Evolutionary conservation across 2,797 vertebrate genomes (phyloP).

Genomic region (Phrynocephalus guinanensis): DNA sequence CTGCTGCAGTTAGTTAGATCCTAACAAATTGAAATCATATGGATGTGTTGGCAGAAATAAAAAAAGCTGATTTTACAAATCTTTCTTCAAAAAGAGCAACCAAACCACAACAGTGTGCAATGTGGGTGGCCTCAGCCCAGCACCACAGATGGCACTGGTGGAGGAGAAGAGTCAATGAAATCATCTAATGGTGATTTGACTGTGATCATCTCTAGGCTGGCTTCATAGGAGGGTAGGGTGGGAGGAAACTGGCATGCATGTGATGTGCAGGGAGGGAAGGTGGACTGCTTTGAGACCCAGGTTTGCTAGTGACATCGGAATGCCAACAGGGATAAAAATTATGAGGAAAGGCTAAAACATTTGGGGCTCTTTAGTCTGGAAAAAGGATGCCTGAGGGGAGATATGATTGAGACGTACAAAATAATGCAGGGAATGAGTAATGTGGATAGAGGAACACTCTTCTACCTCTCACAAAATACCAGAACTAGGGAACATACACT

Average conservation of each 20-base stretch:
- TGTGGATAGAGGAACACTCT: too few relatives aligned
- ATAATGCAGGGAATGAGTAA: too few relatives aligned
- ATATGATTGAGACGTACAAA: too few relatives aligned
- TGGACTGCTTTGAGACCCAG: background rate
- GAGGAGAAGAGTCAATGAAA: slow-evolving; percentile 63
- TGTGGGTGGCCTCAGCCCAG: slow-evolving; percentile 73
- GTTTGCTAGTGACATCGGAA: slow-evolving; percentile 50
- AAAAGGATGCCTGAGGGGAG: too few relatives aligned
- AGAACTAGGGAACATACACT: too few relatives aligned
- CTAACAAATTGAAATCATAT: slow-evolving; percentile 79
- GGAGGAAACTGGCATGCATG: background rate
- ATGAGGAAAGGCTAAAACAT: too few relatives aligned
- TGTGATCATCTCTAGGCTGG: background rate
- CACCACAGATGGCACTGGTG: slow-evolving; percentile 53
- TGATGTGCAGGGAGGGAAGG: slow-evolving; percentile 17
- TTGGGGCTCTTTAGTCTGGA: too few relatives aligned
- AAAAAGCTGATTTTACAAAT: slow-evolving; percentile 67
- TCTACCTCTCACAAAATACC: too few relatives aligned
- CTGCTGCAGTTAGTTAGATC: slow-evolving; percentile 72
- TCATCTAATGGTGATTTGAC: slow-evolving; percentile 48
- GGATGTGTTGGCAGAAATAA: slow-evolving; percentile 67
- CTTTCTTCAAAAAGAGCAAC: slow-evolving; percentile 71
- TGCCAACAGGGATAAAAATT: slow-evolving; percentile 22
- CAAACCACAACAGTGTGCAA: slow-evolving; percentile 73
- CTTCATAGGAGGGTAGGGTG: background rate